Evolutionary conservation across 1,140 invertebrate genomes (phyloP), one percentile per base, ranked within the genome.

Genomic region (Pseudomyrmex gracilis): DNA sequence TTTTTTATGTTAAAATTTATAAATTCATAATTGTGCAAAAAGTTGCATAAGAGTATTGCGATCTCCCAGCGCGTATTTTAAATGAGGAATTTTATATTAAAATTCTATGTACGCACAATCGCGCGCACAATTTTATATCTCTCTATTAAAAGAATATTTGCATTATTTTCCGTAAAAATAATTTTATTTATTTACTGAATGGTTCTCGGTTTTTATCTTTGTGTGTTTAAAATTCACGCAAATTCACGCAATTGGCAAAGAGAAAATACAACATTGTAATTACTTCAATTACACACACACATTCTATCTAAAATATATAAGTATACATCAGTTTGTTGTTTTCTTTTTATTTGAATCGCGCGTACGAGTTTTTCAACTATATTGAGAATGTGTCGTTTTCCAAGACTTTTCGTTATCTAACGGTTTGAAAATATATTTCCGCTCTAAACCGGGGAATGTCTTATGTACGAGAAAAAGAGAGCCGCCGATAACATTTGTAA

Each of bases 61-160:
- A 34, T 34, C 34, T 34, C 34, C 5, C 34, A 34, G 34, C 34
- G 34, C 34, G 34, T 34, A 34, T 34, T 34, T 5, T 7, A 34
- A 34, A 34, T 34, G 34, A 34, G 7, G 12, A 3, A 24, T 60
- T 20, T 60, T 60, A 22, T 60, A 24, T 60, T 60, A 22, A 58
- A 13, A 51, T 51, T 51, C 13, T 2, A 2, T 13, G 49, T 13
- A 2, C n/a, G 12, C 15, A 20, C 15, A 9, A 76, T 66, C 15
- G 34, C 4, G 49, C 0, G 13, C 0, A 53, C 12, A 77, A 53
- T 55, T 20, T 2, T 43, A 55, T 64, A 77, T 49, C 12, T 20
- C 4, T 77, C 61, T 22, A 2, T 3, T 4, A 9, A 67, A 22
- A 66, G 55, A 77, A 77, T 77, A 57, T 77, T 67, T 55, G 8